A percentile compares a stretch with the other conserved stretches of the same genome.
phyloP scores from a whole-genome alignment of 1,140 invertebrate genomes.

The Drosophila takahashii region DNA sequence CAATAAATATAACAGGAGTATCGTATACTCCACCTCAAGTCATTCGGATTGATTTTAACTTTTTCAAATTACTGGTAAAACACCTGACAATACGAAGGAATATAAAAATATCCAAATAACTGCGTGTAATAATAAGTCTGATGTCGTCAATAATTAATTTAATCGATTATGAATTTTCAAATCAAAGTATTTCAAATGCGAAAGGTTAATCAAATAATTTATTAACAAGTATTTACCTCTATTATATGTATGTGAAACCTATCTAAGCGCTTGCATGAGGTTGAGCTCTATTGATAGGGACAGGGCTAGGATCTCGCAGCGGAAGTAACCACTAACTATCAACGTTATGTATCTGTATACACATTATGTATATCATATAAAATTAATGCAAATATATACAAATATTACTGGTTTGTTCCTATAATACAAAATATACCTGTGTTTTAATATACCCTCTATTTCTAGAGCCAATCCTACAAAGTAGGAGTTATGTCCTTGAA shows the following conservation, averaged over 20 bases:
- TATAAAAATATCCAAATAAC: slow-evolving; percentile 46
- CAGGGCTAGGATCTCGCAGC: slow-evolving; percentile 22
- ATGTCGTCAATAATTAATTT: slow-evolving; percentile 80
- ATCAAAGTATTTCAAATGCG: slow-evolving; percentile 48
- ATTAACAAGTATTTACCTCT: slow-evolving; percentile 56
- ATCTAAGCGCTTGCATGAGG: slow-evolving; percentile 15
- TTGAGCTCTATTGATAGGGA: slow-evolving; percentile 23
- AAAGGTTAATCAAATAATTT: slow-evolving; percentile 28
- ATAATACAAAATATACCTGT: slow-evolving; percentile 29
- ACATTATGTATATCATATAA: slow-evolving; percentile 51
- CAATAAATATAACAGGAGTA: slow-evolving; percentile 45
- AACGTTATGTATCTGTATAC: slow-evolving; percentile 67
- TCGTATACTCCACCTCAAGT: slow-evolving; percentile 18
- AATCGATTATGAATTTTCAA: slow-evolving; percentile 55
- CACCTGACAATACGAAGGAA: slow-evolving; percentile 18
- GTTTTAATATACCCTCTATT: not conserved
- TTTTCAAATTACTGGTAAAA: slow-evolving; percentile 39
- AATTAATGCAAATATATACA: slow-evolving; percentile 61
- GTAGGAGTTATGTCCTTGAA: too few species aligned
- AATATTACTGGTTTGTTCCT: slow-evolving; percentile 77
- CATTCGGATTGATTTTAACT: slow-evolving; percentile 40
- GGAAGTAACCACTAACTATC: slow-evolving; percentile 32
- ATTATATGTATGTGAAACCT: slow-evolving; percentile 55
- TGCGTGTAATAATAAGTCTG: slow-evolving; percentile 83
- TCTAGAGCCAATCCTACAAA: too few species aligned